These are phyloP conservation scores for Chelmon rostratus DNA, from an alignment of 2,797 vertebrate genomes.

Conservation along the genomic window DNA sequence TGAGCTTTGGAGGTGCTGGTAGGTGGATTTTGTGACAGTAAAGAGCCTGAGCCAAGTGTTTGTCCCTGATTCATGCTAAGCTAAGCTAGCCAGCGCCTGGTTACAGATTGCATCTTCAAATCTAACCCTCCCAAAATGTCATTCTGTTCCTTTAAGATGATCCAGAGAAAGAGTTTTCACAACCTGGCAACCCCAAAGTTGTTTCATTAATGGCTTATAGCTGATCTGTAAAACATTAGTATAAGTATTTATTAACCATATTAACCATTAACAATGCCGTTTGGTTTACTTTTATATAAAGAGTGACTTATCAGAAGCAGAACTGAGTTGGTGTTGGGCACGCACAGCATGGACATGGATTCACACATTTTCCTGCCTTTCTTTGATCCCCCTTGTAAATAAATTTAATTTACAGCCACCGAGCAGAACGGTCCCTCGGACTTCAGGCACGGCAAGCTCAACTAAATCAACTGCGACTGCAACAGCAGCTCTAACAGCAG, in stretches of 20 bases:
- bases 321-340: constrained; percentile 18
- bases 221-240: neutral
- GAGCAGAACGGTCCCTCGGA: constrained; percentile 57
- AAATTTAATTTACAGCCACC: constrained; percentile 73
- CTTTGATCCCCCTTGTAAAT: constrained; percentile 61
- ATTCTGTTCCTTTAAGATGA: neutral
- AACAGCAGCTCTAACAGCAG: constrained; percentile 62
- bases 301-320: constrained; percentile 21
- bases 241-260: constrained; percentile 16
- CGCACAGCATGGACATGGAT: constrained; percentile 28
- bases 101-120: neutral
- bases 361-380: constrained; percentile 39
- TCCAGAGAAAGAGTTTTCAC: neutral
- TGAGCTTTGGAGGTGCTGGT: neutral
- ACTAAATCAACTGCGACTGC: constrained; percentile 71
- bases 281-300: neutral
- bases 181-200: constrained; percentile 3
- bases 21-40: neutral
- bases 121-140: neutral
- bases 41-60: neutral
- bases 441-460: constrained; percentile 46
- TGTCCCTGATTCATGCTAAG: neutral
- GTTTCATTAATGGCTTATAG: neutral
- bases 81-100: neutral
- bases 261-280: neutral